These are phyloP conservation scores for Zophobas atratus DNA, from an alignment of 1,140 invertebrate genomes.

Conservation along the genomic window DNA sequence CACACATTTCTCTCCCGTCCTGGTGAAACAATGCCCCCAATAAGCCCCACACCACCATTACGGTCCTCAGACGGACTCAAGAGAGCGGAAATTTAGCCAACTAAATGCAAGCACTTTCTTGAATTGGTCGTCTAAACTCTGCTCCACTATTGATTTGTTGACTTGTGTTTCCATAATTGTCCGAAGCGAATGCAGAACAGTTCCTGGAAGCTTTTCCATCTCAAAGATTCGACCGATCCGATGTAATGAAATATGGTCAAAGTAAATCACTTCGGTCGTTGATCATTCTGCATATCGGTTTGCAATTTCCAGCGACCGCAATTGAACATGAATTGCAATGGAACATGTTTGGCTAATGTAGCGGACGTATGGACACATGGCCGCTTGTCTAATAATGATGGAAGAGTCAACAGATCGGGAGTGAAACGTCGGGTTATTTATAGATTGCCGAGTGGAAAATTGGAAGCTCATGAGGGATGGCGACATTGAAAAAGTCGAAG, in stretches of 20 bases:
- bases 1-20: no score
- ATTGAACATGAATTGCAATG: constrained; percentile 41
- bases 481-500: neutral
- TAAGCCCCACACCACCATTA: neutral
- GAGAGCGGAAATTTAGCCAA: constrained; percentile 10
- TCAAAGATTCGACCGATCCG: constrained; percentile 2
- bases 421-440: constrained; percentile 1
- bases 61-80: constrained; percentile 1
- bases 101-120: constrained; percentile 18
- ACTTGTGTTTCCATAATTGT: constrained; percentile 20
- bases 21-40: no score
- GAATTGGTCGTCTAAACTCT: constrained; percentile 5
- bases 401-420: neutral
- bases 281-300: constrained; percentile 37
- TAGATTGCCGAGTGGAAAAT: neutral
- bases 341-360: constrained; percentile 34
- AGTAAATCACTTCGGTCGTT: constrained; percentile 29
- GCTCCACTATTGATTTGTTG: constrained; percentile 21
- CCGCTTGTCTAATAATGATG: constrained; percentile 18
- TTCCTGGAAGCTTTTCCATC: neutral
- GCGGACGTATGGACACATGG: constrained; percentile 21
- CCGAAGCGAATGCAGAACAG: neutral
- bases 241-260: constrained; percentile 27
- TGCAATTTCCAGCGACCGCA: constrained; percentile 43
- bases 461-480: neutral